A percentile compares a stretch with the other conserved stretches of the same genome.
These are phyloP conservation scores for Euleptes europaea DNA, from an alignment of 2,113 vertebrate genomes.

Conservation along the genomic window DNA sequence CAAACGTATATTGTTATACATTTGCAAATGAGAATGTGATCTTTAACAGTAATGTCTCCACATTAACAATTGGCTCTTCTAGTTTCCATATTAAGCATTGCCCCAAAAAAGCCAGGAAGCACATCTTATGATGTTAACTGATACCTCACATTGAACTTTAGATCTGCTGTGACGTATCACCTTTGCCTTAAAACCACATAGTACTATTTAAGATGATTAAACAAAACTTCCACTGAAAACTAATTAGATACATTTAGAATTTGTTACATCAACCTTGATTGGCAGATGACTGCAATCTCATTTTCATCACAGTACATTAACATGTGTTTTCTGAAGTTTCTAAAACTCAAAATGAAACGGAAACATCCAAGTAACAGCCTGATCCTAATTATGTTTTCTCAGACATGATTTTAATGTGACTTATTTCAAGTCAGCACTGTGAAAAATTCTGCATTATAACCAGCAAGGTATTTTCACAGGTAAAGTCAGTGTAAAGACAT, in stretches of 20 bases:
- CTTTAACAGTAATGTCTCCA: slow-evolving; percentile 17
- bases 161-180: slow-evolving; percentile 27
- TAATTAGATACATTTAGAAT: not conserved
- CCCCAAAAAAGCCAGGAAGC: not conserved
- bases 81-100: not conserved
- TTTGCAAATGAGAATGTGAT: no score
- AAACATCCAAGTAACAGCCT: not conserved
- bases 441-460: not conserved
- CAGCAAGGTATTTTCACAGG: not conserved
- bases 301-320: not conserved
- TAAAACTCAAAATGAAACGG: not conserved
- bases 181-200: slow-evolving; percentile 14
- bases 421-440: no score
- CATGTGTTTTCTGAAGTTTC: not conserved
- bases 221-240: slow-evolving; percentile 33
- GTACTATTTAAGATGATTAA: slow-evolving; percentile 28
- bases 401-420: not conserved
- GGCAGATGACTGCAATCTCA: not conserved
- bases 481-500: not conserved
- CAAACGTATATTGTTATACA: not conserved
- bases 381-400: not conserved
- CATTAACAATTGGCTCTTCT: slow-evolving; percentile 48
- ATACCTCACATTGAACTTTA: slow-evolving; percentile 7
- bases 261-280: slow-evolving; percentile 5
- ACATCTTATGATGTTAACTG: slow-evolving; percentile 1